These are phyloP conservation scores for Phortica okadai DNA, from an alignment of 2,888 invertebrate species.

Conservation along the genomic window DNA sequence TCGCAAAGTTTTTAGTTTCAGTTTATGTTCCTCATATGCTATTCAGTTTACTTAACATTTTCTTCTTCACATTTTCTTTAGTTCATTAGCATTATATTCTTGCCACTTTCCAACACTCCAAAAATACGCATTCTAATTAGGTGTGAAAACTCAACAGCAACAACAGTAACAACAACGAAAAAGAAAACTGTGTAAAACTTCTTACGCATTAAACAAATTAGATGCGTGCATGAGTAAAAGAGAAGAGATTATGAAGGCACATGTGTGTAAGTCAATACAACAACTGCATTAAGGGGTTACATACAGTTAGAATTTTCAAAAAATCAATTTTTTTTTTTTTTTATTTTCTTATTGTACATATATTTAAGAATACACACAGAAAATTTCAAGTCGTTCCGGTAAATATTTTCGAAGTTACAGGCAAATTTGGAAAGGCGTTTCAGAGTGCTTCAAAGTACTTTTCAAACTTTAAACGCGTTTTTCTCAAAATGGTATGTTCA, in stretches of 20 bases:
- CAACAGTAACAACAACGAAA: neutral
- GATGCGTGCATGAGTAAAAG: neutral
- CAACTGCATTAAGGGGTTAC: neutral
- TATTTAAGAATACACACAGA: no score
- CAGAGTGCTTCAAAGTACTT: no score
- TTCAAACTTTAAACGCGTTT: no score
- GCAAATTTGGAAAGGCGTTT: no score
- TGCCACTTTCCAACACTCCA: neutral
- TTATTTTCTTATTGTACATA: no score
- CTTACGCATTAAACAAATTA: neutral
- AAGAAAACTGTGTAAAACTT: neutral
- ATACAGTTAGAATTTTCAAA: no score
- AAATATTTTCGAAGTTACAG: no score
- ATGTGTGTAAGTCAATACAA: neutral
- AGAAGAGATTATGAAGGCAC: neutral
- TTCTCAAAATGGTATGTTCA: no score
- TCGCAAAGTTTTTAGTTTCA: no score
- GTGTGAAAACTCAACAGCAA: neutral
- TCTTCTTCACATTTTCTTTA: neutral
- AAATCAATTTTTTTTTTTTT: no score
- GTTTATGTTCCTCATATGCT: no score
- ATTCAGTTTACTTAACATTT: neutral
- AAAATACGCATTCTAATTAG: slow-evolving; percentile 7
- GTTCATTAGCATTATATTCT: slow-evolving; percentile 3
- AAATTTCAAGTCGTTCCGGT: no score